These are phyloP conservation scores for Mastacembelus armatus DNA, from an alignment of 2,797 vertebrate species.

Conservation along the genomic window DNA sequence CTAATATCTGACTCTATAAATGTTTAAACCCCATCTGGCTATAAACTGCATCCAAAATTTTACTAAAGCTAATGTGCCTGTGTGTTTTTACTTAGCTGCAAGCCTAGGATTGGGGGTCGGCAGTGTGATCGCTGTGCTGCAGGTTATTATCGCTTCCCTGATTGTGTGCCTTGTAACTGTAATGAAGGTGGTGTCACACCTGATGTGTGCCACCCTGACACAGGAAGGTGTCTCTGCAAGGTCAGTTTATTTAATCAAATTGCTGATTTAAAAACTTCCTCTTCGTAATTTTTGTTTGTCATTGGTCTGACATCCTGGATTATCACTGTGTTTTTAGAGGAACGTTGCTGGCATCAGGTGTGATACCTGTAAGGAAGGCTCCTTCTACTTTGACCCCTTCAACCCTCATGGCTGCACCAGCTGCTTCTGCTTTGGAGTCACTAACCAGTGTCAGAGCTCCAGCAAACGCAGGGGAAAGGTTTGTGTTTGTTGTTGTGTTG, in stretches of 20 bases:
- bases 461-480: constrained; percentile 89
- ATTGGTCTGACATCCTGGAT: constrained; percentile 14
- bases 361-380: constrained; percentile 85
- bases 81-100: constrained; percentile 85
- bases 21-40: not conserved
- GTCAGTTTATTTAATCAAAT: constrained; percentile 68
- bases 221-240: constrained; percentile 93
- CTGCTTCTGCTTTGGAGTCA: constrained; percentile 94
- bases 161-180: constrained; percentile 88
- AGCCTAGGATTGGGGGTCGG: constrained; percentile 87
- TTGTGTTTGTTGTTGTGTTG: constrained; percentile 62
- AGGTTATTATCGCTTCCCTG: constrained; percentile 89
- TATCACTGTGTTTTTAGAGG: constrained; percentile 78
- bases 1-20: not conserved
- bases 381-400: constrained; percentile 89
- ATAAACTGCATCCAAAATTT: not conserved
- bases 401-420: constrained; percentile 89
- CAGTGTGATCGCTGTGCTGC: constrained; percentile 89
- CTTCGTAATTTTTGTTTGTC: not conserved
- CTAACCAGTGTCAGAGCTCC: constrained; percentile 86
- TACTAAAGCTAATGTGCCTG: not conserved
- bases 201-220: constrained; percentile 86
- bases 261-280: not conserved
- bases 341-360: constrained; percentile 89
- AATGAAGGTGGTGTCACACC: constrained; percentile 83